These are phyloP conservation scores for Falcunculus frontatus DNA, from an alignment of 2,113 vertebrate species.

Conservation along the genomic window DNA sequence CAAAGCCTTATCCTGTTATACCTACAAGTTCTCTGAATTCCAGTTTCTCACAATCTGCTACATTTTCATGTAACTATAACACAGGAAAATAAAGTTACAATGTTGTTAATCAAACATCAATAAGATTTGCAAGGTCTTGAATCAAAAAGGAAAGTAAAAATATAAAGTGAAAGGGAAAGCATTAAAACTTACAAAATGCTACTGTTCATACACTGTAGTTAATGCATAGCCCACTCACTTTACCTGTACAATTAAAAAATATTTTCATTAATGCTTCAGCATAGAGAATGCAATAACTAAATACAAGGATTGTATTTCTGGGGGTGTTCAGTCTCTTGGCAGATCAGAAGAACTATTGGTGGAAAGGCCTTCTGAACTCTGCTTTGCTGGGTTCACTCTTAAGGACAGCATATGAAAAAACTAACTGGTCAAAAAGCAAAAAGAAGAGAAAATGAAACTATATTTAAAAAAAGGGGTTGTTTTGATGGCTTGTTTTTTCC, in stretches of 20 bases:
- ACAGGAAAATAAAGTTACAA: background rate
- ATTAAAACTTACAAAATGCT: background rate
- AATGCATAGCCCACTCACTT: background rate
- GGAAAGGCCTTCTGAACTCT: background rate
- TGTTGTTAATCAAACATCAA: background rate
- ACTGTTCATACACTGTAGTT: background rate
- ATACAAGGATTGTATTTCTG: background rate
- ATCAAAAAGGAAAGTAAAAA: background rate
- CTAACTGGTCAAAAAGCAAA: background rate
- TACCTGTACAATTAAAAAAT: background rate
- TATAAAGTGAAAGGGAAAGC: background rate
- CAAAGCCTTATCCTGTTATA: background rate
- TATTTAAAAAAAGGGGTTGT: rapidly evolving
- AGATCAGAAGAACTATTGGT: background rate
- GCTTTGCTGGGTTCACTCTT: background rate
- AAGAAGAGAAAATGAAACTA: background rate
- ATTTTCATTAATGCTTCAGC: background rate
- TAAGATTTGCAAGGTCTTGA: background rate
- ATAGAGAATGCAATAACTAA: background rate
- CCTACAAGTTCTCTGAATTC: background rate
- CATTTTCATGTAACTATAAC: background rate
- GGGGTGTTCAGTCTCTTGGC: no score
- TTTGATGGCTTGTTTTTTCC: background rate
- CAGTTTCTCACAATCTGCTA: background rate
- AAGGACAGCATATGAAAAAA: background rate